Evolutionary conservation across 2,797 vertebrate genomes (phyloP).

Genomic region (Gymnodraco acuticeps): DNA sequence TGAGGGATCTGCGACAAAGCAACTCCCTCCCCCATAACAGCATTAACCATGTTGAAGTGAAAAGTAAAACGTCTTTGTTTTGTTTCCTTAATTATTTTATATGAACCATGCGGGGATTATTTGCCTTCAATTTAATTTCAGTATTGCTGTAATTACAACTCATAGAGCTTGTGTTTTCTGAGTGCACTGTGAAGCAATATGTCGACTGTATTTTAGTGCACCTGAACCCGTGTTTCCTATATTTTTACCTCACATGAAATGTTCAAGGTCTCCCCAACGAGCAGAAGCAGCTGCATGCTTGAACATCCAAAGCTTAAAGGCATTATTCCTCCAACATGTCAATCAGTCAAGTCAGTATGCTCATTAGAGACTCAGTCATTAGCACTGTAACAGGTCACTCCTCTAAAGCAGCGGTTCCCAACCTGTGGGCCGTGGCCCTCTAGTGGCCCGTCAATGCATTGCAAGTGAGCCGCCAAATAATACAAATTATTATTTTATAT

Average conservation of each 20-base stretch:
- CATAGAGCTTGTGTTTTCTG: background rate
- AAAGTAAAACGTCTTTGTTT: slow-evolving; percentile 63
- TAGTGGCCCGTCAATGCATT: no score
- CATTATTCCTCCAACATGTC: background rate
- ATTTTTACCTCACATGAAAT: no score
- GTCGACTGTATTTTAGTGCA: background rate
- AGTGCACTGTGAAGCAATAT: background rate
- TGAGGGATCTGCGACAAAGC: slow-evolving; percentile 67
- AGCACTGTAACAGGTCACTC: slow-evolving; percentile 17
- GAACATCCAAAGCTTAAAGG: slow-evolving; percentile 13
- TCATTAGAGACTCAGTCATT: slow-evolving; percentile 9
- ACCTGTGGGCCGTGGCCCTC: no score
- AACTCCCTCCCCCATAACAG: slow-evolving; percentile 52
- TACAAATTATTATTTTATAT: no score
- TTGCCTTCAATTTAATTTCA: slow-evolving; percentile 31
- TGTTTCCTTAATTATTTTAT: slow-evolving; percentile 59
- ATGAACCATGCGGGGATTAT: slow-evolving; percentile 42
- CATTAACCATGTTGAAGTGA: slow-evolving; percentile 60
- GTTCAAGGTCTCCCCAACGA: background rate
- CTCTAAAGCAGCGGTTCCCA: background rate
- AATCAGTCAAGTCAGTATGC: no score
- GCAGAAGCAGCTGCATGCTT: slow-evolving; percentile 1
- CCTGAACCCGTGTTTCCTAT: background rate
- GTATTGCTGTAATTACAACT: slow-evolving; percentile 40
- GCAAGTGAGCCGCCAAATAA: no score